Conservation (phyloP, 2,797 vertebrate species). For the Falco columbarius region DNA sequence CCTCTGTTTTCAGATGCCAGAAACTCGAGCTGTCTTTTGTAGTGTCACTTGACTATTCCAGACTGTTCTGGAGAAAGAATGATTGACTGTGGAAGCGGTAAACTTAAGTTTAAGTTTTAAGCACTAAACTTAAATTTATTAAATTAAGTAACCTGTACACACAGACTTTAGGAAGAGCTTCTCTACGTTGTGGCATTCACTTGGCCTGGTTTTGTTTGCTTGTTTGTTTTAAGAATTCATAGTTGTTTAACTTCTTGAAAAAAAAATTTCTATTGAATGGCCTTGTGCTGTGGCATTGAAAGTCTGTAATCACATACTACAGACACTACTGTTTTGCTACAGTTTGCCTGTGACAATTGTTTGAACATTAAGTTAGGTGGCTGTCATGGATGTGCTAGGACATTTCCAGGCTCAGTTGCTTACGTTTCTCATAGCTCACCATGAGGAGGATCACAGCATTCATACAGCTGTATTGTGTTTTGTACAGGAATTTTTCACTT, state of each 20-base stretch:
- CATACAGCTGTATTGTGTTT: background rate
- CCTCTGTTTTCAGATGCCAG: background rate
- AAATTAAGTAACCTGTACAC: background rate
- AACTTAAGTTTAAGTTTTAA: background rate
- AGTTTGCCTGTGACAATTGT: background rate
- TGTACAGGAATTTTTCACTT: background rate
- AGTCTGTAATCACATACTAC: background rate
- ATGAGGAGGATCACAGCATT: background rate
- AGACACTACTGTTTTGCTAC: background rate
- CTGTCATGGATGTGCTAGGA: background rate
- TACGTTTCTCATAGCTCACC: background rate
- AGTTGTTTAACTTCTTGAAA: background rate
- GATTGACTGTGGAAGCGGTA: background rate
- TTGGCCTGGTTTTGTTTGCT: background rate
- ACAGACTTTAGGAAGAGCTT: background rate
- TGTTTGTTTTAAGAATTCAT: background rate
- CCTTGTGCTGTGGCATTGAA: background rate
- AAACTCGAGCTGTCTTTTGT: background rate
- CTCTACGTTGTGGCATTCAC: rapidly evolving
- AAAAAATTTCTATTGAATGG: background rate
- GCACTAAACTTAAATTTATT: background rate
- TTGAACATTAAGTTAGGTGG: background rate
- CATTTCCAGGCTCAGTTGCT: background rate
- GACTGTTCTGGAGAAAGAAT: background rate
- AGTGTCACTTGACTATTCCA: background rate